Base-by-base conservation (phyloP, 2,797 vertebrate genomes). In the Galaxias olidus region DNA sequence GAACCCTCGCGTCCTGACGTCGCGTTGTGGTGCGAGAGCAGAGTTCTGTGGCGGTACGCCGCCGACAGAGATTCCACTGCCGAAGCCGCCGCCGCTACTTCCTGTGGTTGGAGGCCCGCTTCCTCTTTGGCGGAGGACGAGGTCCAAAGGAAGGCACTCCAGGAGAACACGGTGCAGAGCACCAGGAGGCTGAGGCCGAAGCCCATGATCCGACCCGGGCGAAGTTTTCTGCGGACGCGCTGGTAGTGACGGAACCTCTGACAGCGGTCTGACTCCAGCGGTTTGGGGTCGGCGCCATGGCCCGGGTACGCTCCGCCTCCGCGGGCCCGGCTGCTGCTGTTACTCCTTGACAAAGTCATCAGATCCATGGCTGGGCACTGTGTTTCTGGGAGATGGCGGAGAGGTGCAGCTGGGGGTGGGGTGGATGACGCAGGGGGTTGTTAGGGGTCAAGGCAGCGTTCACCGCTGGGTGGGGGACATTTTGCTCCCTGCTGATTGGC, bases 131-230 rank as follows among this genome's bases (percentile, higher is more conserved):
- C 30, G 6, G 30, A 30, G 30, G 30, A 30, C 30, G 30, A 30
- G 71, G 69, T 88, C 84, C 93, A 88, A 61, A 92, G 91, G 84
- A 97, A 96, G 95, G 96, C 96, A 95, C 94, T 93, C 88, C 94
- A 85, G 69, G 92, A 93, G 86, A 95, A 92, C 74, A 96, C 88
- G 78, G 86, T 89, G 89, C 94, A 93, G 79, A 95, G 88, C 65
- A 87, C 94, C 66, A 88, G 86, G 75, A 99, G 74, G 80, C 94
- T 91, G 68, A 97, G 13, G 65, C 94, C 66, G 62, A 99, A 93
- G 75, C 93, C 94, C 59, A 95, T 66, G 76, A 99, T 82, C 59
- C 96, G 82, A 71, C 93, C 91, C 8, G 93, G 87, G 61, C 94
- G 93, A 83, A 97, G 85, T 91, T 96, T 99, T 90, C 94, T 96